These are phyloP conservation scores for Danaus plexippus DNA, from an alignment of 1,140 invertebrate species.

Conservation along the genomic window DNA sequence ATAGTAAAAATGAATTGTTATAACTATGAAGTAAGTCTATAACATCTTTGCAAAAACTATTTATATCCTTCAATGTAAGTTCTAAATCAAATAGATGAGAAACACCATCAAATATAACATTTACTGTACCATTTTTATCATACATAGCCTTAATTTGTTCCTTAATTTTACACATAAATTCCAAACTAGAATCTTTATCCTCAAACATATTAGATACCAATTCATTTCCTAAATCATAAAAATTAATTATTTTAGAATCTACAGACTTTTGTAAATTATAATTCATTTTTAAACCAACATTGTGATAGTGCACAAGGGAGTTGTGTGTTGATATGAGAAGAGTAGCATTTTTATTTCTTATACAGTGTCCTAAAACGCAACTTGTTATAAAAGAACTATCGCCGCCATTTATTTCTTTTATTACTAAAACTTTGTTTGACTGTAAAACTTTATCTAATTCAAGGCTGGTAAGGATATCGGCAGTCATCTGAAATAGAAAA, in stretches of 20 bases:
- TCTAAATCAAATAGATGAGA: constrained; percentile 78
- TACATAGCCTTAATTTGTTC: constrained; percentile 34
- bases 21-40: constrained; percentile 38
- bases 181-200: constrained; percentile 58
- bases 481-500: constrained; percentile 64
- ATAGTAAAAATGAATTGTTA: constrained; percentile 46
- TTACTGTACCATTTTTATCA: constrained; percentile 55
- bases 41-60: constrained; percentile 71
- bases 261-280: constrained; percentile 76
- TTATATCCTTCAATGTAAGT: constrained; percentile 68
- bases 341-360: constrained; percentile 72
- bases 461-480: constrained; percentile 72
- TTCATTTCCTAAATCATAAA: constrained; percentile 55
- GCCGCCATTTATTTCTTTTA: constrained; percentile 78
- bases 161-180: constrained; percentile 40
- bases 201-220: constrained; percentile 70
- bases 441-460: constrained; percentile 73
- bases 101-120: constrained; percentile 79
- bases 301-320: constrained; percentile 79
- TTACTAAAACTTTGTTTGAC: constrained; percentile 73
- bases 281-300: constrained; percentile 80
- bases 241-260: constrained; percentile 68
- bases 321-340: constrained; percentile 80
- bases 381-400: constrained; percentile 80
- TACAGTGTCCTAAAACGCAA: constrained; percentile 73